These are phyloP conservation scores for Spatulosminthurus flaviceps DNA, from an alignment of 2,888 invertebrate genomes.

Conservation along the genomic window DNA sequence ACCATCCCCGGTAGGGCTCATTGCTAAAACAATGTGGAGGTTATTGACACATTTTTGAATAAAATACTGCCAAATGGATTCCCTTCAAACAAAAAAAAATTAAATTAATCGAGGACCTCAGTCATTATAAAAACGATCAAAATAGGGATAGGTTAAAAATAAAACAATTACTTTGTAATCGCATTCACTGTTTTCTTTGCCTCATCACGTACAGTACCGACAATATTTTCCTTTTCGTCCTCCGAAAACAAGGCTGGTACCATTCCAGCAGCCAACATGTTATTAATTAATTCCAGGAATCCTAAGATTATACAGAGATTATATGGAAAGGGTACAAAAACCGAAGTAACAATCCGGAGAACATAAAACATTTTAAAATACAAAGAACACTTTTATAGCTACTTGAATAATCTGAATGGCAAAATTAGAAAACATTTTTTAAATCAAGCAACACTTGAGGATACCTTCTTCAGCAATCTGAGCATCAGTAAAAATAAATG, in stretches of 20 bases:
- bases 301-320: no score
- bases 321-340: no score
- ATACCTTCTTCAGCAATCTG: slow-evolving; percentile 72
- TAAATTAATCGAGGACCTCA: not conserved
- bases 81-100: slow-evolving; percentile 70
- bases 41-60: slow-evolving; percentile 80
- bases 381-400: no score
- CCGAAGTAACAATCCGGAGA: no score
- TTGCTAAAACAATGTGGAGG: slow-evolving; percentile 87
- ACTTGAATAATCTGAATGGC: no score
- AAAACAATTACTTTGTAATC: slow-evolving; percentile 75
- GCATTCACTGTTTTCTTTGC: slow-evolving; percentile 78
- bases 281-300: slow-evolving; percentile 89
- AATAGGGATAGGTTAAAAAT: not conserved
- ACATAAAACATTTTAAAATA: no score
- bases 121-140: not conserved
- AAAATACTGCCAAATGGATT: slow-evolving; percentile 87
- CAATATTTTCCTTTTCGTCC: slow-evolving; percentile 85
- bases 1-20: slow-evolving; percentile 87
- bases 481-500: slow-evolving; percentile 79
- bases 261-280: slow-evolving; percentile 88
- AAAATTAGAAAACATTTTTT: no score
- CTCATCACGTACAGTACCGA: slow-evolving; percentile 75
- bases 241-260: slow-evolving; percentile 87
- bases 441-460: no score